Evolutionary conservation across 2,113 vertebrate species (phyloP).

Genomic region (Neoarius graeffei): DNA sequence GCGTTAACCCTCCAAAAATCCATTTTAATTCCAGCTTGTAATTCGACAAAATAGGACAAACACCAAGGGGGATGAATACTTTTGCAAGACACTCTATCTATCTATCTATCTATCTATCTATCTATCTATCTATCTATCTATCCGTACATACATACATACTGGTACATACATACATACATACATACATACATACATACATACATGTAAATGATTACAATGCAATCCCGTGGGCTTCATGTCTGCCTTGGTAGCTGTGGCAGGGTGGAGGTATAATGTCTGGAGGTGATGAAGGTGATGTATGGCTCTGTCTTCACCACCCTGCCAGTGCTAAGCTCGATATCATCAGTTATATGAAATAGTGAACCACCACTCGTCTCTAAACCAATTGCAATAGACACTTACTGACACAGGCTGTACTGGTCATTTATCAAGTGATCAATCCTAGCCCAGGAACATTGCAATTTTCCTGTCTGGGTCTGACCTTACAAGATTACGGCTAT

Average conservation of each 20-base stretch:
- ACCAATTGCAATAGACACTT: slow-evolving; percentile 39
- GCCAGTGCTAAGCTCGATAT: slow-evolving; percentile 35
- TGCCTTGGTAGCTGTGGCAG: slow-evolving; percentile 1
- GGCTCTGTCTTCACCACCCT: slow-evolving; percentile 30
- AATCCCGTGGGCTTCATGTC: not conserved
- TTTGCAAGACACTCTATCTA: too few species aligned
- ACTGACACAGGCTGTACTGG: slow-evolving; percentile 28
- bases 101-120: too few species aligned
- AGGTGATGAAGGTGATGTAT: slow-evolving; percentile 51
- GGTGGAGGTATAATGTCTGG: slow-evolving; percentile 21
- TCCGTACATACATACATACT: not conserved
- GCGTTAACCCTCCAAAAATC: too few species aligned
- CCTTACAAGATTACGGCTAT: slow-evolving; percentile 46
- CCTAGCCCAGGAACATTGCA: slow-evolving; percentile 24
- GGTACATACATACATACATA: too few species aligned
- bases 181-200: too few species aligned
- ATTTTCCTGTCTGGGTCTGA: slow-evolving; percentile 27
- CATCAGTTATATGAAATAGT: slow-evolving; percentile 47
- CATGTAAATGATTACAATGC: not conserved
- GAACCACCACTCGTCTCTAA: slow-evolving; percentile 38
- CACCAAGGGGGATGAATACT: too few species aligned
- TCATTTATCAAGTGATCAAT: slow-evolving; percentile 44
- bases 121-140: too few species aligned
- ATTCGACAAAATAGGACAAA: too few species aligned
- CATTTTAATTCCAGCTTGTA: too few species aligned